Conservation (phyloP, 2,888 invertebrate species). For the Lepidochitona cinerea region DNA sequence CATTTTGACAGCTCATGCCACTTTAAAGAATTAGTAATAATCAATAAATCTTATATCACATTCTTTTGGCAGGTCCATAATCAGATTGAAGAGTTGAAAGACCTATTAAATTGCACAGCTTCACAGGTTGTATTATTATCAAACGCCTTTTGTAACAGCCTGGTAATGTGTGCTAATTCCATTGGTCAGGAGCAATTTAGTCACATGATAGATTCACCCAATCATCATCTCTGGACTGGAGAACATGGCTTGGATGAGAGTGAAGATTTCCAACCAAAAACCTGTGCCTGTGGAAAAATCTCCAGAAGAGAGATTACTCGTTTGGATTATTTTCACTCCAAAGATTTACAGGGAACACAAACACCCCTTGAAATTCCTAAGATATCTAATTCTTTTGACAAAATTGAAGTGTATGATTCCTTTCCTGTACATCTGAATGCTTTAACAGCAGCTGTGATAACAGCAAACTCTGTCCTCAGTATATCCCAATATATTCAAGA, state of each 20-base stretch:
- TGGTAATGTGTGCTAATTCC: neutral
- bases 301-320: neutral
- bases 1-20: too few relatives aligned
- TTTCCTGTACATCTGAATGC: neutral
- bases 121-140: neutral
- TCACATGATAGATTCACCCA: neutral
- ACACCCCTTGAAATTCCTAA: too few relatives aligned
- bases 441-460: neutral
- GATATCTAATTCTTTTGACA: neutral
- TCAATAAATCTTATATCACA: too few relatives aligned
- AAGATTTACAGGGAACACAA: too few relatives aligned
- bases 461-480: neutral
- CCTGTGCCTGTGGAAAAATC: neutral
- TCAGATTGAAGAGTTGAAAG: neutral
- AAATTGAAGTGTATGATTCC: neutral
- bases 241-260: neutral
- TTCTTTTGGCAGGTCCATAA: too few relatives aligned
- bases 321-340: too few relatives aligned
- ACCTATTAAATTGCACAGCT: neutral
- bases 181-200: neutral
- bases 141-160: neutral
- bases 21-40: too few relatives aligned
- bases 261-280: neutral
- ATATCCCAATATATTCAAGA: neutral
- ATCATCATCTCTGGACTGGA: neutral